Percentiles rank a stretch among this genome's conserved stretches.
phyloP scores from a whole-genome alignment of 2,888 invertebrate species.

The Sisyra nigra region DNA sequence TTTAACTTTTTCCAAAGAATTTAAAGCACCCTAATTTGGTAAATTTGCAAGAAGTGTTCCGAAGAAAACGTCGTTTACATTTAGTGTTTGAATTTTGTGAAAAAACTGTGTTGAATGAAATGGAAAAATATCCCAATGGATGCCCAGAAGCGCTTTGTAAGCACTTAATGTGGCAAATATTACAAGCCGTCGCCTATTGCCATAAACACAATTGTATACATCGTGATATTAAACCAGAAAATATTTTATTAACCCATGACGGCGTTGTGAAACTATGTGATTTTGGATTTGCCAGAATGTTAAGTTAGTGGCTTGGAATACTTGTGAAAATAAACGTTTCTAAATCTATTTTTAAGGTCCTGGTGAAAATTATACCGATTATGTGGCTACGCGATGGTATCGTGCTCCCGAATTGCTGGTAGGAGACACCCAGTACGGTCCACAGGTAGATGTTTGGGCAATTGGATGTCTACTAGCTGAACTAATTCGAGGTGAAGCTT shows the following conservation, averaged over 20 bases:
- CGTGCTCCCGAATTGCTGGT: conserved; percentile 92
- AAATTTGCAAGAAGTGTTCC: conserved; percentile 93
- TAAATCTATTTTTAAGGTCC: conserved; percentile 43
- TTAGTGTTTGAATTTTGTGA: conserved; percentile 98
- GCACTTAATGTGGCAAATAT: conserved; percentile 88
- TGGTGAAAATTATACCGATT: conserved; percentile 97
- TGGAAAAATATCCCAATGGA: conserved; percentile 87
- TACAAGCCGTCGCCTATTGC: conserved; percentile 91
- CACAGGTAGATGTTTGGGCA: conserved; percentile 96
- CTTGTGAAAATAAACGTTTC: background rate
- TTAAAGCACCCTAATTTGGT: conserved; percentile 96
- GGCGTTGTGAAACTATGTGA: conserved; percentile 96
- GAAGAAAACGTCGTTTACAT: conserved; percentile 86
- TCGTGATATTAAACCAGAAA: conserved; percentile 97
- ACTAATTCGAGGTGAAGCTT: conserved; percentile 72
- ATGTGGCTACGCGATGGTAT: conserved; percentile 98
- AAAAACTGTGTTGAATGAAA: conserved; percentile 87
- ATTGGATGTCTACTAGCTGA: conserved; percentile 85
- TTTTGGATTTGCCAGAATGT: conserved; percentile 95
- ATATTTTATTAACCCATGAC: conserved; percentile 76
- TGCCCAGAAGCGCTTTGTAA: conserved; percentile 82
- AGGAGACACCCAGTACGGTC: conserved; percentile 85
- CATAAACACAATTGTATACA: conserved; percentile 94
- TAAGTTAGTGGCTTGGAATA: conserved; percentile 64
- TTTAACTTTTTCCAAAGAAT: conserved; percentile 52